phyloP scores from a whole-genome alignment of 2,113 vertebrate genomes.

The Oncorhynchus keta region DNA sequence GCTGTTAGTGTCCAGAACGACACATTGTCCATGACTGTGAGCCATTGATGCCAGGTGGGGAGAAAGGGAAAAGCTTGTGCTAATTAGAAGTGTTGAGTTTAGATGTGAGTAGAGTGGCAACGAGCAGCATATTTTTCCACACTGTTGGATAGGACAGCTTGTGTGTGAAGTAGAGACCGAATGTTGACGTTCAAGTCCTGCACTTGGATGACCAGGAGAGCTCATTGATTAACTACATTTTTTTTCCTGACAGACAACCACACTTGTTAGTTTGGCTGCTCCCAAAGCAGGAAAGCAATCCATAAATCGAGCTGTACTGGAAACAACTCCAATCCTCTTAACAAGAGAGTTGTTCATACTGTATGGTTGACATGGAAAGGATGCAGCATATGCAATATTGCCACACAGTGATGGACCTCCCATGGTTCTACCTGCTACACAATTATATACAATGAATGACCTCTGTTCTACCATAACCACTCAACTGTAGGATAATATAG shows the following conservation, averaged over 20 bases:
- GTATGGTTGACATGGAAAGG: too few relatives aligned
- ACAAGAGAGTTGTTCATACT: too few relatives aligned
- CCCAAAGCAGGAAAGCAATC: background rate
- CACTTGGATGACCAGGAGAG: slow-evolving; percentile 60
- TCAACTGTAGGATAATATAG: too few relatives aligned
- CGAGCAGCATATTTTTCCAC: slow-evolving; percentile 57
- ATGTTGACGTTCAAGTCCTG: slow-evolving; percentile 58
- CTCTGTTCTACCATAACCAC: background rate
- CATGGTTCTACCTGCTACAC: too few relatives aligned
- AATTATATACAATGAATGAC: too few relatives aligned
- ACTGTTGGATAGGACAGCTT: slow-evolving; percentile 56
- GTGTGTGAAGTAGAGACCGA: slow-evolving; percentile 67
- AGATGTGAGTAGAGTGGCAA: slow-evolving; percentile 58
- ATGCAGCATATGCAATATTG: too few relatives aligned
- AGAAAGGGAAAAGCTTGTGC: slow-evolving; percentile 49
- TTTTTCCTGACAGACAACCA: background rate
- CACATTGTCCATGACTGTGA: slow-evolving; percentile 55
- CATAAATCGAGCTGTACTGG: background rate
- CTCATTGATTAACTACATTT: slow-evolving; percentile 32
- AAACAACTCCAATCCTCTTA: background rate
- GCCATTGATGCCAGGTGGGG: slow-evolving; percentile 58
- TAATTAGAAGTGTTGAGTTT: slow-evolving; percentile 63
- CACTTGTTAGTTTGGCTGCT: background rate
- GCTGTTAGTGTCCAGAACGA: slow-evolving; percentile 45
- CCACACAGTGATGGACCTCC: too few relatives aligned